phyloP scores from a whole-genome alignment of 2,888 invertebrate genomes.

The Drosophila rubida region DNA sequence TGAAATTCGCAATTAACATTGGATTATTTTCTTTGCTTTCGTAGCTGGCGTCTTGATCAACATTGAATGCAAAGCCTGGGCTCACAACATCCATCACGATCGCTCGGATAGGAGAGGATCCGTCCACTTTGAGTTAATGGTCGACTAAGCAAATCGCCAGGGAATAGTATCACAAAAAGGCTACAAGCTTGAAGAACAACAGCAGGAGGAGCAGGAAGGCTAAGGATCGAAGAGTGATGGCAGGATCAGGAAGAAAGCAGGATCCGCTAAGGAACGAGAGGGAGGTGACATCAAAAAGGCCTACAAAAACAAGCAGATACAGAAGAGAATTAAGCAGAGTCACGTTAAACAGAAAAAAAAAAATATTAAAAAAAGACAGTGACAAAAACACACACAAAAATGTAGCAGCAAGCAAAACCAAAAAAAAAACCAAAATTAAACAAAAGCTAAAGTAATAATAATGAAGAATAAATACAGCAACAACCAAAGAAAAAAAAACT shows the following conservation, averaged over 20 bases:
- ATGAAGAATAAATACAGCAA: slow-evolving; percentile 78
- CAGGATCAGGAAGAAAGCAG: background rate
- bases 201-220: slow-evolving; percentile 37
- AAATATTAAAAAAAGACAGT: slow-evolving; percentile 24
- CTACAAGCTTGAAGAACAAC: slow-evolving; percentile 45
- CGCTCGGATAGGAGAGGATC: slow-evolving; percentile 95
- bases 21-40: slow-evolving; percentile 6
- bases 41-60: slow-evolving; percentile 94
- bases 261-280: slow-evolving; percentile 17
- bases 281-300: slow-evolving; percentile 29
- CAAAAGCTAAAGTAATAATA: slow-evolving; percentile 62
- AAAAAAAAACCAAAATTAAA: slow-evolving; percentile 42
- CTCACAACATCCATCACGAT: slow-evolving; percentile 94
- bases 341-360: slow-evolving; percentile 43
- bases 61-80: slow-evolving; percentile 97
- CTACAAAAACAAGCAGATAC: slow-evolving; percentile 33
- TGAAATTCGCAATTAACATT: background rate
- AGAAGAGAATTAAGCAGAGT: slow-evolving; percentile 47
- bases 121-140: slow-evolving; percentile 97
- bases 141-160: slow-evolving; percentile 88
- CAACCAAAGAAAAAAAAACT: slow-evolving; percentile 77
- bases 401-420: slow-evolving; percentile 67
- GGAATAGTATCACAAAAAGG: slow-evolving; percentile 36
- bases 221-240: background rate
- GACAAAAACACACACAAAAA: slow-evolving; percentile 56